phyloP scores from a whole-genome alignment of 1,140 invertebrate genomes.

The Drosophila nasuta region DNA sequence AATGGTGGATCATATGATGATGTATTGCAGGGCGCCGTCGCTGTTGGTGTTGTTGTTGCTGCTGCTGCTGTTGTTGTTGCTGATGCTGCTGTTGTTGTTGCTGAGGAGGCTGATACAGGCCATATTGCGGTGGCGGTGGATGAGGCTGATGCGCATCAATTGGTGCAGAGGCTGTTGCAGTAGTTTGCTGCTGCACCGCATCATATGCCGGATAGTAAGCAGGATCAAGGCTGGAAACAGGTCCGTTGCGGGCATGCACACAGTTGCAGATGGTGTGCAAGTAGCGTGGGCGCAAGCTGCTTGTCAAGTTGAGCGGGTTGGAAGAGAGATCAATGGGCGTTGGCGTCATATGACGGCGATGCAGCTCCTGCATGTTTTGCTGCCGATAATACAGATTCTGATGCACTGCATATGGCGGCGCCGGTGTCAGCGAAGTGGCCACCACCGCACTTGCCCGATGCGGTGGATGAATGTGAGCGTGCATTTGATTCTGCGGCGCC shows the following conservation, averaged over 20 bases:
- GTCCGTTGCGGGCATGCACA: slow-evolving; percentile 73
- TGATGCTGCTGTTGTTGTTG: slow-evolving; percentile 43
- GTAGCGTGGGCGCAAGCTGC: slow-evolving; percentile 69
- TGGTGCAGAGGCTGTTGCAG: slow-evolving; percentile 26
- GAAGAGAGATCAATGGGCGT: slow-evolving; percentile 82
- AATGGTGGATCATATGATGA: slow-evolving; percentile 89
- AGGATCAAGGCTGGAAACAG: slow-evolving; percentile 80
- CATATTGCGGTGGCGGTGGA: slow-evolving; percentile 32
- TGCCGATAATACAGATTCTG: slow-evolving; percentile 90
- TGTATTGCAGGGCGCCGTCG: slow-evolving; percentile 85
- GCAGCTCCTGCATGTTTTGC: slow-evolving; percentile 88
- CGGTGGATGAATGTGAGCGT: slow-evolving; percentile 74
- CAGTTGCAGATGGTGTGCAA: slow-evolving; percentile 76
- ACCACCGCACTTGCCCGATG: slow-evolving; percentile 70
- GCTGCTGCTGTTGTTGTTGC: slow-evolving; percentile 45
- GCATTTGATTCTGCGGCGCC: slow-evolving; percentile 75
- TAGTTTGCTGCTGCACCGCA: slow-evolving; percentile 35
- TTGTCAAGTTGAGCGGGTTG: slow-evolving; percentile 72
- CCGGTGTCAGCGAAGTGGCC: slow-evolving; percentile 66
- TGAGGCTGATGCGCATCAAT: slow-evolving; percentile 41
- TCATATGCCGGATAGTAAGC: slow-evolving; percentile 76
- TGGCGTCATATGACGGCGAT: slow-evolving; percentile 82
- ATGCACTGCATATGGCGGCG: slow-evolving; percentile 90
- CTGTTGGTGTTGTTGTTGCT: slow-evolving; percentile 75
- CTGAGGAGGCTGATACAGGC: slow-evolving; percentile 21